A percentile compares a stretch with the other conserved stretches of the same genome.
Conservation (phyloP, 2,888 invertebrate genomes). For the Seira musarum region DNA sequence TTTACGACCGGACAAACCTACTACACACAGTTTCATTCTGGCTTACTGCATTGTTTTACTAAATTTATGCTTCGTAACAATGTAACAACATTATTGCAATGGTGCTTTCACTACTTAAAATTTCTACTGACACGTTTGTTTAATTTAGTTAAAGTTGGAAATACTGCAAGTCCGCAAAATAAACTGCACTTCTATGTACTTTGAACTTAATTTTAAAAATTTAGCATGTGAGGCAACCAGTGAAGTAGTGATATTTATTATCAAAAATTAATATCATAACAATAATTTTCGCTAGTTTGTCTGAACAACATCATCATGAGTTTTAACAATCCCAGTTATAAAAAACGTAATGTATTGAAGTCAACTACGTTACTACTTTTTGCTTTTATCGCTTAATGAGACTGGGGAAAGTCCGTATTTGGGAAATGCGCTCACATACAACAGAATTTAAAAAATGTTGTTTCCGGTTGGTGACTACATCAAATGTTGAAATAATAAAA, state of each 20-base stretch:
- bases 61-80: background rate
- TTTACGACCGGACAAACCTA: constrained; percentile 31
- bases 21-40: constrained; percentile 14
- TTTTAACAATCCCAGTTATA: constrained; percentile 33
- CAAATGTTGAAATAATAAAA: background rate
- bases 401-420: too few species aligned
- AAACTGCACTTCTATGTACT: background rate
- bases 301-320: constrained; percentile 45
- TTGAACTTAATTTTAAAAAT: background rate
- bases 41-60: constrained; percentile 12
- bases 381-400: too few species aligned
- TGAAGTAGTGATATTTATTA: constrained; percentile 48
- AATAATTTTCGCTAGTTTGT: background rate
- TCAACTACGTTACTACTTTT: too few species aligned
- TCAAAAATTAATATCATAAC: constrained; percentile 26
- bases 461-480: too few species aligned
- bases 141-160: too few species aligned
- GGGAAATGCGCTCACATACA: background rate
- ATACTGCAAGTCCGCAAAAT: background rate
- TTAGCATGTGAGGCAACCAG: constrained; percentile 53
- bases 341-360: background rate
- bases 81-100: background rate
- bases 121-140: too few species aligned
- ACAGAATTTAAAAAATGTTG: background rate
- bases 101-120: too few species aligned